Evolutionary conservation across 2,888 invertebrate species (phyloP).

Genomic region (Rutpela maculata): DNA sequence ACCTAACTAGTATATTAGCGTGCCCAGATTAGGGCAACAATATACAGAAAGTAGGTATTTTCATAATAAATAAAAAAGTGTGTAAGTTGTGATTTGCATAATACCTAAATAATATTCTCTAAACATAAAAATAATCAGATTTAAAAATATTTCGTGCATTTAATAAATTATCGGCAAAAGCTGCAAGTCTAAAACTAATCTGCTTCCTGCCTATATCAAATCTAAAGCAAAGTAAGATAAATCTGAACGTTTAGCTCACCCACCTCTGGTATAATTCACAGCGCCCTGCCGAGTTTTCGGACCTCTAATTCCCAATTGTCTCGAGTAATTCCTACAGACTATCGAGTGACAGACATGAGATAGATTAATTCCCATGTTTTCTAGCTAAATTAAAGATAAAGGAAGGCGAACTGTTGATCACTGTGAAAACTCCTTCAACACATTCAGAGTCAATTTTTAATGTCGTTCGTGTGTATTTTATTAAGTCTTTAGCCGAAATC

Average conservation of each 20-base stretch:
- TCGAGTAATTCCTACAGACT: conserved; percentile 13
- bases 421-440: conserved; percentile 16
- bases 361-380: conserved; percentile 16
- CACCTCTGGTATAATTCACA: conserved; percentile 11
- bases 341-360: conserved; percentile 11
- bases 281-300: neutral
- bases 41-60: too few species aligned
- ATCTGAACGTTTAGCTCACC: conserved; percentile 5
- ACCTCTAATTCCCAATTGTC: conserved; percentile 20
- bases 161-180: too few species aligned
- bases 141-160: too few species aligned
- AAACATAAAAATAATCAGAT: too few species aligned
- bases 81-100: too few species aligned
- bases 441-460: neutral
- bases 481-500: neutral
- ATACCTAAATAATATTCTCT: too few species aligned
- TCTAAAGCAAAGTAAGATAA: neutral
- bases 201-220: neutral
- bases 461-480: neutral
- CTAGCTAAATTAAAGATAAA: conserved; percentile 13
- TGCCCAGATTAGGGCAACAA: too few species aligned
- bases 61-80: too few species aligned
- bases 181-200: neutral
- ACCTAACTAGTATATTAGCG: too few species aligned
- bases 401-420: neutral